Evolutionary conservation across 2,113 vertebrate genomes (phyloP).

Genomic region (Pseudorectes ferrugineus): DNA sequence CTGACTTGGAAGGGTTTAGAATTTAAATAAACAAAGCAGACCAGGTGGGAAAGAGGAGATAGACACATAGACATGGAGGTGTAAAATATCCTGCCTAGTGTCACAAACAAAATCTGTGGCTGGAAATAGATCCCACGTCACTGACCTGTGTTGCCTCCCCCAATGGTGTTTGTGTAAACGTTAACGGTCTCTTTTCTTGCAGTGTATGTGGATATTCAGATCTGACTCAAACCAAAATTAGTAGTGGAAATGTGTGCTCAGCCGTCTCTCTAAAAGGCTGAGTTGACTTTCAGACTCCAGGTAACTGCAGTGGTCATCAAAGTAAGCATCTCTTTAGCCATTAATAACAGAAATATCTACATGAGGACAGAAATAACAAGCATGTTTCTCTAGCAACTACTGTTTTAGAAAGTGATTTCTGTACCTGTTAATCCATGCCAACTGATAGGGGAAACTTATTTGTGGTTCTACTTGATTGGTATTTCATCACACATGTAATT

Average conservation of each 20-base stretch:
- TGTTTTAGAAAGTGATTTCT: neutral
- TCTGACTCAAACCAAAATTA: neutral
- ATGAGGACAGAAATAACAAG: neutral
- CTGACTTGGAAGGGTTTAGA: neutral
- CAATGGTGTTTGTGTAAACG: accelerated
- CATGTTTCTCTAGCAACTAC: neutral
- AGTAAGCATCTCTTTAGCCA: neutral
- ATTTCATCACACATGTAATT: neutral
- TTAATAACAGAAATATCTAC: neutral
- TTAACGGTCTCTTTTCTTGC: neutral
- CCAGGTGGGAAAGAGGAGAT: neutral
- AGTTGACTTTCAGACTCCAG: neutral
- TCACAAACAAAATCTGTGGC: neutral
- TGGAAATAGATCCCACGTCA: neutral
- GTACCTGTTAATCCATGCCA: neutral
- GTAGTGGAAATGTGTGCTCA: neutral
- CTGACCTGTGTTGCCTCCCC: accelerated
- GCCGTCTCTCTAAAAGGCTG: neutral
- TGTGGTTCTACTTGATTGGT: neutral
- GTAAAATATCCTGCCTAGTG: neutral
- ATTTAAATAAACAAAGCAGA: neutral
- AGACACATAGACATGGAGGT: neutral
- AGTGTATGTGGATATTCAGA: neutral
- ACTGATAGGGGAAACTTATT: neutral
- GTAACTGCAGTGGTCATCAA: neutral